Conservation (phyloP, 2,888 invertebrate genomes). For the Lutraria lutraria region DNA sequence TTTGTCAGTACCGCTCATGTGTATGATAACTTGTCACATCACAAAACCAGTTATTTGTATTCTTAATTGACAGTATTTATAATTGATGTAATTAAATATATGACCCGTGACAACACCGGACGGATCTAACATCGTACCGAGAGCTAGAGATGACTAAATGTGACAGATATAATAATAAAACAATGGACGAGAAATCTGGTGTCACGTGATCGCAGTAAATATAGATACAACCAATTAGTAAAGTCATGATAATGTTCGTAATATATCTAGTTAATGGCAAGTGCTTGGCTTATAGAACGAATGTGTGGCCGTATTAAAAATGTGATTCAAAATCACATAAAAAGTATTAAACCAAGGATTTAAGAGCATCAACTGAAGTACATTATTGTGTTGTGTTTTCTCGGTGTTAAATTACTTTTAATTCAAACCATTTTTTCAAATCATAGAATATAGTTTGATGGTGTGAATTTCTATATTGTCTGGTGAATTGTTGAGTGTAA, state of each 20-base stretch:
- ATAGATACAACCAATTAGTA: slow-evolving; percentile 34
- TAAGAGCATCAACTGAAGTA: background rate
- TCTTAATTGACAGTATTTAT: slow-evolving; percentile 35
- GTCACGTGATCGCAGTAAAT: slow-evolving; percentile 35
- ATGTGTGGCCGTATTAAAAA: background rate
- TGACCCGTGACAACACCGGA: background rate
- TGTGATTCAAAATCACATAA: background rate
- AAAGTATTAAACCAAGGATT: background rate
- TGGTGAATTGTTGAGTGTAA: too few relatives aligned
- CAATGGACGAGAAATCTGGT: slow-evolving; percentile 21
- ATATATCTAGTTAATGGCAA: slow-evolving; percentile 15
- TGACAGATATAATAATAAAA: slow-evolving; percentile 34
- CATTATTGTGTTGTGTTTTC: background rate
- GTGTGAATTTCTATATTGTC: too few relatives aligned
- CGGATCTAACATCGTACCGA: background rate
- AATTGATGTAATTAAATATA: slow-evolving; percentile 24
- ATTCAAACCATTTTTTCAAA: too few relatives aligned
- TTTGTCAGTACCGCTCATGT: background rate
- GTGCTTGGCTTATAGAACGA: background rate
- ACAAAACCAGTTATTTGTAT: background rate
- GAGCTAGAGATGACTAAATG: slow-evolving; percentile 20
- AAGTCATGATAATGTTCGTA: slow-evolving; percentile 34
- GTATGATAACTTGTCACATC: background rate
- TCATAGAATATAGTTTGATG: too few relatives aligned
- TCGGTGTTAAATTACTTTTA: too few relatives aligned